Base-by-base conservation (phyloP, 2,888 invertebrate species). In the Hipparchia semele region DNA sequence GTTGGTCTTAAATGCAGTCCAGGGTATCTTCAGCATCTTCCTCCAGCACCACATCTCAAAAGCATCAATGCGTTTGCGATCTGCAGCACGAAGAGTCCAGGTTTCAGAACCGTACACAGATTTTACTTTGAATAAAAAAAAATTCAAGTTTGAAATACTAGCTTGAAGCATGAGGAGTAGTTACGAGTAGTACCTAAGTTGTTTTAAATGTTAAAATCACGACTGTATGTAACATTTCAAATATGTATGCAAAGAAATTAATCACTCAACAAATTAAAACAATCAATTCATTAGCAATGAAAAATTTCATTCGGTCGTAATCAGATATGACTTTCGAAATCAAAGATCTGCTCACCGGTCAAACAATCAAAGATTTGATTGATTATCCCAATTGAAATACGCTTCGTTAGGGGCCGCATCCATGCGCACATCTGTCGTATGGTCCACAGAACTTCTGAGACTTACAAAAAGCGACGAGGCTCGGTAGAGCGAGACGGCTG, bases 391-490 rank as follows among this genome's bases (percentile, higher is more conserved):
- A 91, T 91, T 86, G 86, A 87, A 87, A 86, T 88, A 90, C 85
- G 93, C 88, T 90, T 92, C 91, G 92, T 92, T 93, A 91, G 85
- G 83, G 85, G 85, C 89, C 89, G 86, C 92, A 90, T 82, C 88
- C 91, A 90, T 86, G 92, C 92, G 90, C 91, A 86, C 93, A 92
- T 92, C 92, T 92, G 93, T 92, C 92, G 87, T 86, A 92, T 90
- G 92, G 84, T 91, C 85, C 89, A 89, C 79, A 80, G 89, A 91
- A 88, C 91, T 89, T 89, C 83, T 88, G 90, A 91, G 87, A 83
- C 89, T 86, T 80, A 93, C 89, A 91, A 92, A 92, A 92, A 92
- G 88, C 82, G 90, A 90, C 89, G 85, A 82, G 85, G 80, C 81
- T 79, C 74, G 79, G 76, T 78, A 80, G 87, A 91, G 81, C 82